phyloP scores from a whole-genome alignment of 2,888 invertebrate genomes.

The Ormyrus thymus region DNA sequence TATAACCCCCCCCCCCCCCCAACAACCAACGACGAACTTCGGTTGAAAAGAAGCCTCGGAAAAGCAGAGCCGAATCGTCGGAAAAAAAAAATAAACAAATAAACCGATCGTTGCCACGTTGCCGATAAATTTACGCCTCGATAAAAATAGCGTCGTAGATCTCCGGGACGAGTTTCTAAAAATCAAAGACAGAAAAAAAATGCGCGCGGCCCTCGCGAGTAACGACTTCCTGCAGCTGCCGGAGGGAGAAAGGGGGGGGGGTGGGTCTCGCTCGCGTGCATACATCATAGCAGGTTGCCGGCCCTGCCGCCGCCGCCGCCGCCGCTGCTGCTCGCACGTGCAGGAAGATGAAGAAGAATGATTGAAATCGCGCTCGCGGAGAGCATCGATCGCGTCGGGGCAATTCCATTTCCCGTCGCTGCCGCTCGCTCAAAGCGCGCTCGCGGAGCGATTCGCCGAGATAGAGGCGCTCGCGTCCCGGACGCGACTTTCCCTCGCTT shows the following conservation, averaged over 20 bases:
- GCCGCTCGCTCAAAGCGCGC: constrained; percentile 24
- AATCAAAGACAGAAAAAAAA: neutral
- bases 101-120: no score
- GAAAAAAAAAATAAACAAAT: no score
- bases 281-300: constrained; percentile 13
- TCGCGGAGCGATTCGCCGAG: constrained; percentile 31
- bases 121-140: no score
- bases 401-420: constrained; percentile 47
- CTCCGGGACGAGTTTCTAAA: no score
- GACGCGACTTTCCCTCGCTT: constrained; percentile 7
- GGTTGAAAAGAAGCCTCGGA: no score
- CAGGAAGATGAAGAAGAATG: constrained; percentile 44
- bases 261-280: neutral
- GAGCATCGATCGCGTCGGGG: constrained; percentile 30
- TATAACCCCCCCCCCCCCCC: no score
- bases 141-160: no score
- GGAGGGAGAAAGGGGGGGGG: no score
- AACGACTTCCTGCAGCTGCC: constrained; percentile 4
- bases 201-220: neutral
- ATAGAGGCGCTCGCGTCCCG: constrained; percentile 31
- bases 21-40: no score
- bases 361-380: constrained; percentile 35
- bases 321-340: no score
- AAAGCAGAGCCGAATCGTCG: no score
- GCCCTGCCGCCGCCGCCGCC: no score